Evolutionary conservation across 2,888 invertebrate species (phyloP), one percentile per base, ranked within the genome.

Genomic region (Apamea crenata): DNA sequence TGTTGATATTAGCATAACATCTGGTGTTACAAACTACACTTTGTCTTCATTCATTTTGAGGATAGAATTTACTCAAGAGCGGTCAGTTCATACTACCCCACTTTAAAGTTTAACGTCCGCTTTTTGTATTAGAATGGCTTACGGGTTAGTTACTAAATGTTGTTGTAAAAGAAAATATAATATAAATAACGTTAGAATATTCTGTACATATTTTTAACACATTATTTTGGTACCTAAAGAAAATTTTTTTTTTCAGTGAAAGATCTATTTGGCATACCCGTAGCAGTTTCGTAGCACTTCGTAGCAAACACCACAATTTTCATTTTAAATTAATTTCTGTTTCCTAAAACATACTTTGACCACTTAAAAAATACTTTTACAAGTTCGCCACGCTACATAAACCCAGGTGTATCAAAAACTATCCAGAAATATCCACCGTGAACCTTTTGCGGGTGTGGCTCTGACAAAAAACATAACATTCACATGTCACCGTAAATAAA

Each of bases 401-500:
- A 47, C 74, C 76, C 84, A 71, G 84, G 77, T 83, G 77, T 84
- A 83, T 80, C 66, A 74, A 80, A 50, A 70, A 70, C 29, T 71
- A 74, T 47, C 65, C 66, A 79, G 87, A 77, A 72, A 67, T 74
- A 71, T 80, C 65, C 56, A 69, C 68, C 53, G 69, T 63, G 56
- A 74, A 76, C 78, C 75, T 87, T 78, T 74, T 40, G 81, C 81
- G 72, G 65, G 74, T 69, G 73, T 73, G 70, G 56, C 70, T 80
- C 56, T 61, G 69, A 61, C 82, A 87, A 91, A 90, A 90, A 90
- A 88, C 80, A 83, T 74, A 86, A 85, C 87, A 94, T 93, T 94
- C 93, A 93, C 90, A 91, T 92, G 94, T 95, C 94, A 92, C 88
- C 53, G 85, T 88, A 93, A 93, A 94, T 94, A 93, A 95, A 93